Evolutionary conservation across 2,888 invertebrate genomes (phyloP).

Genomic region (Trichopoda pennipes): DNA sequence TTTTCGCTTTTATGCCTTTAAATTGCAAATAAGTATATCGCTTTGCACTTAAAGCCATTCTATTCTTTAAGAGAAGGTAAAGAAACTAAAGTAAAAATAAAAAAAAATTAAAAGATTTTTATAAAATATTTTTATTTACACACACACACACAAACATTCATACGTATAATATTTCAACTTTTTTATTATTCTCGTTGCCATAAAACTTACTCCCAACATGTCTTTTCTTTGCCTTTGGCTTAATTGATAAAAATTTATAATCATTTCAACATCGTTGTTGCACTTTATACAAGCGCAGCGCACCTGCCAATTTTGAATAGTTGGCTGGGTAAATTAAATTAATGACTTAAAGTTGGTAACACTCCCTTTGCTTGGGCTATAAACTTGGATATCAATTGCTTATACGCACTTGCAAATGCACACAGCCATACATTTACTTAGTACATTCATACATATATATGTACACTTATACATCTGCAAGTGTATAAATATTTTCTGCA

Average conservation of each 20-base stretch:
- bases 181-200: conserved; percentile 1
- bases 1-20: conserved; percentile 16
- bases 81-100: background rate
- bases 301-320: conserved; percentile 55
- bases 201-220: background rate
- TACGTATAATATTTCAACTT: conserved; percentile 3
- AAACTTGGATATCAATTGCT: conserved; percentile 27
- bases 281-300: conserved; percentile 37
- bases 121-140: conserved; percentile 30
- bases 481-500: conserved; percentile 17
- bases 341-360: conserved; percentile 56
- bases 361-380: conserved; percentile 51
- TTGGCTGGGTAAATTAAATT: conserved; percentile 58
- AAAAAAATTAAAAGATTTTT: background rate
- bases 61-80: background rate
- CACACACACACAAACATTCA: too few species aligned
- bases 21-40: conserved; percentile 16
- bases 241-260: conserved; percentile 59
- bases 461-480: background rate
- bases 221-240: conserved; percentile 11
- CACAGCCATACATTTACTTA: background rate
- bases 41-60: conserved; percentile 31
- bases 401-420: background rate
- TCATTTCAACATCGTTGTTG: conserved; percentile 47
- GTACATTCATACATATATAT: background rate